Base-by-base conservation (phyloP, 2,888 invertebrate genomes). In the Nysson spinosus region DNA sequence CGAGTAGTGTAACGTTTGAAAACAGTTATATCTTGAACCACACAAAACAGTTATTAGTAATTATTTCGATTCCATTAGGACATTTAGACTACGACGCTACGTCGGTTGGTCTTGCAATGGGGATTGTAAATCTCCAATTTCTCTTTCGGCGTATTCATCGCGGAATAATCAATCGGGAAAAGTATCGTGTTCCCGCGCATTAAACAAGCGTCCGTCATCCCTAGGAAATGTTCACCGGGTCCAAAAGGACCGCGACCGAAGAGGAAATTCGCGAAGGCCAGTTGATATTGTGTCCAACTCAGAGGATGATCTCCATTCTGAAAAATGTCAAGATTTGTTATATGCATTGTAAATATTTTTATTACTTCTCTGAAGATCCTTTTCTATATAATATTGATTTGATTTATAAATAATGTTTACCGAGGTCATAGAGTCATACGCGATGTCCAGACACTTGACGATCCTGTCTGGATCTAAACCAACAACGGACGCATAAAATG, bases 131-230 rank as follows among this genome's bases (percentile, higher is more conserved):
- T 92, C 85, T 93, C 93, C 63, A 93, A 86, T 81, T 92, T 92
- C 58, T 91, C 92, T 57, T 91, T 91, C 75, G 92, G 91, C 1
- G 92, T 91, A 87, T 93, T 93, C 68, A 93, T 88, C 19, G 93
- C 93, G 79, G 92, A 92, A 87, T 94, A 93, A 88, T 94, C 93
- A 49, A 94, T 92, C 1, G 93, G 93, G 82, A 93, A 94, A 7
- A 91, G 90, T 1, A 78, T 64, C 11, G 67, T 66, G 14, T 75
- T 67, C 12, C 69, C 80, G 0, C 78, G 76, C 6, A 69, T 56
- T 1, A 78, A 28, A 35, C 80, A 80, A 39, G 72, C 47, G 9
- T 79, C 78, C 12, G 78, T 75, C 74, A 80, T 71, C 5, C 93
- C 93, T 22, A 93, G 90, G 42, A 93, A 90, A 89, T 92, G 93